Percentiles rank a stretch among this genome's conserved stretches.
phyloP scores from a whole-genome alignment of 2,888 invertebrate genomes.

The Eupithecia pulchellata region DNA sequence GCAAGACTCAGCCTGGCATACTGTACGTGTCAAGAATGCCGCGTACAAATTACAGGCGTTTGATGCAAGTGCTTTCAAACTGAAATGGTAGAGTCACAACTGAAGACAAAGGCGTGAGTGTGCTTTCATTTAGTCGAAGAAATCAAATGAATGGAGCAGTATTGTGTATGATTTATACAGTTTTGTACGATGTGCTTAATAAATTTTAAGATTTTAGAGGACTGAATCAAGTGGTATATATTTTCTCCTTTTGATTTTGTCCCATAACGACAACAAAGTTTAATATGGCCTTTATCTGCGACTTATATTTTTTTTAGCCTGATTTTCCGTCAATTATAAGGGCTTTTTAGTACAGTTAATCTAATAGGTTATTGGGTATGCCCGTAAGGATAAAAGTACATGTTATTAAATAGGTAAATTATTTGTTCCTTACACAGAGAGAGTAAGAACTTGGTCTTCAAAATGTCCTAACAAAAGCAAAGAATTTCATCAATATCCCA shows the following conservation, averaged over 20 bases:
- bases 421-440: background rate
- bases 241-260: background rate
- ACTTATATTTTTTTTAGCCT: too few relatives aligned
- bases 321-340: too few relatives aligned
- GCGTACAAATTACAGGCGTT: background rate
- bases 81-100: conserved; percentile 2
- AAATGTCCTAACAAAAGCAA: background rate
- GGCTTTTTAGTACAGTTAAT: too few relatives aligned
- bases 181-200: background rate
- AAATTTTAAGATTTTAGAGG: background rate
- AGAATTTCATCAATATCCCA: conserved; percentile 7
- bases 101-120: background rate
- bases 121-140: background rate
- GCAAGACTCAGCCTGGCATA: conserved; percentile 39
- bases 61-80: background rate
- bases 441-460: background rate
- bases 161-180: background rate
- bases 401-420: too few relatives aligned
- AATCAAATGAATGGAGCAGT: background rate
- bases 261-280: background rate
- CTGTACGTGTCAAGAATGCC: conserved; percentile 35
- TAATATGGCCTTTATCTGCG: too few relatives aligned
- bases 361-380: too few relatives aligned
- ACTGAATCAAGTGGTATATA: background rate
- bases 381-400: too few relatives aligned